Conservation (phyloP, 35 echinoderm and acorn worm species). For the Stichopus chloronotus region DNA sequence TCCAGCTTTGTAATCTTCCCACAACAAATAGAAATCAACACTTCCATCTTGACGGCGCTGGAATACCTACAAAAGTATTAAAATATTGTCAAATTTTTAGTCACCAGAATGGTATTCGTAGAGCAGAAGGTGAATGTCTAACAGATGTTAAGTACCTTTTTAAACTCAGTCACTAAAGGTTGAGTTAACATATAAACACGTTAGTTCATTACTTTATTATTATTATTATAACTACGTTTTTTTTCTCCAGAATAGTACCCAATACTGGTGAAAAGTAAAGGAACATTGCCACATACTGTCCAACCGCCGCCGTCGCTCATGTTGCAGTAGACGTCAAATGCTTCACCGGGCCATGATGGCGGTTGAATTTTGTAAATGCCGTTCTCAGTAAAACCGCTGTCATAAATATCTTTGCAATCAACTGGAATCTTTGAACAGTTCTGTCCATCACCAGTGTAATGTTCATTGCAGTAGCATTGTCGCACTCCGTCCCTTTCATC, state of each 20-base stretch:
- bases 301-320: not conserved
- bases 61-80: not conserved
- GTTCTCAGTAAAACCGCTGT: not conserved
- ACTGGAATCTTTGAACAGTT: slow-evolving; percentile 30
- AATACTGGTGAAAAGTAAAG: too few relatives aligned
- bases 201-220: too few relatives aligned
- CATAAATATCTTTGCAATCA: too few relatives aligned
- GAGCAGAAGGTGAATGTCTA: too few relatives aligned
- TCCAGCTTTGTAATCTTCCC: not conserved
- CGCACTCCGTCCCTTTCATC: not conserved
- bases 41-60: not conserved
- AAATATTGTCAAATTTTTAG: too few relatives aligned
- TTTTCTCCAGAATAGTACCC: too few relatives aligned
- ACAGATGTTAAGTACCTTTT: too few relatives aligned
- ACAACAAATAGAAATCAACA: not conserved
- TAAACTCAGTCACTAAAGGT: too few relatives aligned
- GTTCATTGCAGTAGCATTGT: slow-evolving; percentile 42
- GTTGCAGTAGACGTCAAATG: not conserved
- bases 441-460: slow-evolving; percentile 51
- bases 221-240: too few relatives aligned
- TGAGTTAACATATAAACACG: too few relatives aligned
- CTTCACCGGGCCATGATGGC: not conserved
- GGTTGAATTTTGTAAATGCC: not conserved
- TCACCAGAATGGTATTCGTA: too few relatives aligned
- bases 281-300: not conserved